Evolutionary conservation across 2,888 invertebrate genomes (phyloP).

Genomic region (Drosophila aldrichi): DNA sequence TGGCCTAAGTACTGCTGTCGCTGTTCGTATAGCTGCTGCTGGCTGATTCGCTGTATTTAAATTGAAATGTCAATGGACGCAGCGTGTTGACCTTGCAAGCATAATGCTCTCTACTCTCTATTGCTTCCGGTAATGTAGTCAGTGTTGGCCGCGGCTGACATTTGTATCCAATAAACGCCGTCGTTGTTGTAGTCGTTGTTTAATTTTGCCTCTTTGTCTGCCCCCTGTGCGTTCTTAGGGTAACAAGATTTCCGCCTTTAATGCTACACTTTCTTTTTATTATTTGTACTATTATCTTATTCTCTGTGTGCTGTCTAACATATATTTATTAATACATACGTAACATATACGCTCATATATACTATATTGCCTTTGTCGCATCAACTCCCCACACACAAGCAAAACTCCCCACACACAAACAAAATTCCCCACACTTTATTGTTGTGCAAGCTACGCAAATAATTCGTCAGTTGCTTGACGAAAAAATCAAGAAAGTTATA

Average conservation of each 20-base stretch:
- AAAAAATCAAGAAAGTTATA: no score
- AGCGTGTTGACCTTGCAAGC: constrained; percentile 29
- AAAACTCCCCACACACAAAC: constrained; percentile 4
- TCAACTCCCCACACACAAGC: no score
- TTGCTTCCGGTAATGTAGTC: constrained; percentile 29
- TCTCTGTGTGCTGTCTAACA: constrained; percentile 40
- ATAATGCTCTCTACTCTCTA: constrained; percentile 8
- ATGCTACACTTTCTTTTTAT: constrained; percentile 53
- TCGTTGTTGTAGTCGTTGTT: constrained; percentile 15
- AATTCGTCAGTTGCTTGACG: constrained; percentile 53
- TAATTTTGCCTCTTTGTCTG: constrained; percentile 33
- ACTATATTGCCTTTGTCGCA: constrained; percentile 24
- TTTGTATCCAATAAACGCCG: constrained; percentile 63
- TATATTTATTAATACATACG: constrained; percentile 39
- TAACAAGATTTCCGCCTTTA: constrained; percentile 17
- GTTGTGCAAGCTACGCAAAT: constrained; percentile 47
- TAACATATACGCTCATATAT: background rate
- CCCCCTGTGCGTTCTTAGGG: constrained; percentile 38
- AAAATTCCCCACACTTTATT: constrained; percentile 10
- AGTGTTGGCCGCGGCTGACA: constrained; percentile 47
- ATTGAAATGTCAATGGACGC: constrained; percentile 59
- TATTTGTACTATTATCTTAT: constrained; percentile 52
- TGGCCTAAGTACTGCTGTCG: constrained; percentile 33
- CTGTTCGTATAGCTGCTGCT: constrained; percentile 11
- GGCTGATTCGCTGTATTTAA: constrained; percentile 26